phyloP scores from a whole-genome alignment of 2,797 vertebrate species.

The Leuciscus waleckii region DNA sequence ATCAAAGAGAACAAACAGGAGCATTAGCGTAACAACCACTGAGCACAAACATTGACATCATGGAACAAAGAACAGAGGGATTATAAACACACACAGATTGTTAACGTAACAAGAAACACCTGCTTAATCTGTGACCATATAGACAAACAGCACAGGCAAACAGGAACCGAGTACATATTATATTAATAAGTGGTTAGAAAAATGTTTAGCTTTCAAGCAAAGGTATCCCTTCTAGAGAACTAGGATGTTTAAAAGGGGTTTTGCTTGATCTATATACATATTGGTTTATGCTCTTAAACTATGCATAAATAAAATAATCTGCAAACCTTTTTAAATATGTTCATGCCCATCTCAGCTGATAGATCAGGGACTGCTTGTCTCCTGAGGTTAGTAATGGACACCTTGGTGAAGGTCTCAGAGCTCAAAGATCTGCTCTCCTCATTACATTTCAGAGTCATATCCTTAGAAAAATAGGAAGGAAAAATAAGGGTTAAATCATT shows the following conservation, averaged over 20 bases:
- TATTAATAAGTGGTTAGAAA: background rate
- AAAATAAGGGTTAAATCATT: background rate
- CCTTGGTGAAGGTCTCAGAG: constrained; percentile 91
- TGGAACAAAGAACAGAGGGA: background rate
- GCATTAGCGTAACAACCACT: background rate
- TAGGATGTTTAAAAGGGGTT: background rate
- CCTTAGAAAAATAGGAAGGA: constrained; percentile 72
- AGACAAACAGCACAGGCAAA: background rate
- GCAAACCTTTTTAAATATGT: constrained; percentile 95
- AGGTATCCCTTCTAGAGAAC: background rate
- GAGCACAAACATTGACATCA: too few relatives aligned
- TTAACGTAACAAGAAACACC: background rate
- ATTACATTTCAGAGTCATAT: constrained; percentile 95
- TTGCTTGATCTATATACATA: background rate
- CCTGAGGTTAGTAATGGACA: constrained; percentile 93
- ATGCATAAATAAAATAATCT: background rate
- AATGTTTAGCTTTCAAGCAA: background rate
- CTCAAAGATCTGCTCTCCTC: constrained; percentile 94
- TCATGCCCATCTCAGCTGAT: constrained; percentile 94
- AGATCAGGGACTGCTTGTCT: constrained; percentile 95
- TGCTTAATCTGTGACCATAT: background rate
- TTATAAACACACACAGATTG: background rate
- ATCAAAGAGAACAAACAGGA: background rate
- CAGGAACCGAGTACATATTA: background rate
- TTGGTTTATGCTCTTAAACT: background rate